Conservation (phyloP, 2,797 vertebrate genomes). For the Lithobates sylvaticus region DNA sequence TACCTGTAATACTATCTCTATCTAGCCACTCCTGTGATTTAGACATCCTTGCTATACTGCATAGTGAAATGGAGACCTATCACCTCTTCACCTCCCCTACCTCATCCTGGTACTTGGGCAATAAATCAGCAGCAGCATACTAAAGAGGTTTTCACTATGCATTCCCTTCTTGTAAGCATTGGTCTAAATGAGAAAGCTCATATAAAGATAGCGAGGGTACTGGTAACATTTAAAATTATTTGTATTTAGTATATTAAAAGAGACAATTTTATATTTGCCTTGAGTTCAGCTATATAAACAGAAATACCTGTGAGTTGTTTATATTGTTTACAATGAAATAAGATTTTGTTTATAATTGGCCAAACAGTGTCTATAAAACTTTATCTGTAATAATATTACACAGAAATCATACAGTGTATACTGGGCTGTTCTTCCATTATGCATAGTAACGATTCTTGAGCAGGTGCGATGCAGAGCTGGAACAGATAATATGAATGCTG, state of each 20-base stretch:
- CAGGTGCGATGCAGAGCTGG: slow-evolving; percentile 16
- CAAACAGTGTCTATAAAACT: neutral
- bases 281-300: no score
- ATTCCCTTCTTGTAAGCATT: neutral
- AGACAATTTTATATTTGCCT: no score
- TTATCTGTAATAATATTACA: slow-evolving; percentile 12
- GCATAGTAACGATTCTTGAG: slow-evolving; percentile 23
- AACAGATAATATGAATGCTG: slow-evolving; percentile 29
- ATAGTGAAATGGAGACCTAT: neutral
- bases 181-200: neutral
- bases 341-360: neutral
- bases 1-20: neutral
- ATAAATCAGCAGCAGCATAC: no score
- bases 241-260: neutral
- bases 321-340: neutral
- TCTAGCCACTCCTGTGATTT: neutral
- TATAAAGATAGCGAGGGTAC: neutral
- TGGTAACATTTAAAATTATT: neutral
- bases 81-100: neutral
- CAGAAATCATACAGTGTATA: neutral
- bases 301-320: no score
- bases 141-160: neutral
- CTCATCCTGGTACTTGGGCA: neutral
- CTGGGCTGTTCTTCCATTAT: slow-evolving; percentile 1
- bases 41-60: neutral